These are phyloP conservation scores for Ceriagrion tenellum DNA, from an alignment of 2,888 invertebrate species.

Conservation along the genomic window DNA sequence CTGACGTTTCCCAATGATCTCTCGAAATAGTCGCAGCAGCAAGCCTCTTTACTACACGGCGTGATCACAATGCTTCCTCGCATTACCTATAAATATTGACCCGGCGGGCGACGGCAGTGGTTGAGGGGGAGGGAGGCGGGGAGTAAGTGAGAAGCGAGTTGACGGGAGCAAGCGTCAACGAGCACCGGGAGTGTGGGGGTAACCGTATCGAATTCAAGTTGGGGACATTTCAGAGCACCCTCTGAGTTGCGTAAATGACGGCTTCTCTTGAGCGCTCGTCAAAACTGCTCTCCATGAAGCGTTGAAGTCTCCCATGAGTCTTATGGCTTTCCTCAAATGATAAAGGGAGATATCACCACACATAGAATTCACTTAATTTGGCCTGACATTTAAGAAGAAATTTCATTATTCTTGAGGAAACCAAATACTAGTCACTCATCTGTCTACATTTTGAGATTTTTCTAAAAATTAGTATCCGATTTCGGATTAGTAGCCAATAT, in stretches of 20 bases:
- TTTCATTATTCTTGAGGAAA: no score
- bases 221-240: background rate
- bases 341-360: no score
- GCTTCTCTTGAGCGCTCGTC: background rate
- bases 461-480: no score
- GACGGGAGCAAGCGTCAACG: background rate
- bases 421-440: no score
- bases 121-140: no score
- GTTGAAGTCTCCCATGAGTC: background rate
- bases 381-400: no score
- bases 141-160: background rate
- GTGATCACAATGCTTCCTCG: background rate
- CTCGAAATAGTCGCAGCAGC: conserved; percentile 8
- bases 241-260: background rate
- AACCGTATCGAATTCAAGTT: background rate
- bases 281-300: background rate
- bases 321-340: no score
- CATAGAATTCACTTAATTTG: no score
- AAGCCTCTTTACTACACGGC: background rate
- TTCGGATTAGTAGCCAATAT: no score
- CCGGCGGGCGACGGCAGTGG: background rate
- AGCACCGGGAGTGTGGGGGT: background rate
- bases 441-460: no score
- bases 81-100: conserved; percentile 31
- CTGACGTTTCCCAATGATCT: background rate